Evolutionary conservation across 2,113 vertebrate species (phyloP).

Genomic region (Amphiprion ocellaris): DNA sequence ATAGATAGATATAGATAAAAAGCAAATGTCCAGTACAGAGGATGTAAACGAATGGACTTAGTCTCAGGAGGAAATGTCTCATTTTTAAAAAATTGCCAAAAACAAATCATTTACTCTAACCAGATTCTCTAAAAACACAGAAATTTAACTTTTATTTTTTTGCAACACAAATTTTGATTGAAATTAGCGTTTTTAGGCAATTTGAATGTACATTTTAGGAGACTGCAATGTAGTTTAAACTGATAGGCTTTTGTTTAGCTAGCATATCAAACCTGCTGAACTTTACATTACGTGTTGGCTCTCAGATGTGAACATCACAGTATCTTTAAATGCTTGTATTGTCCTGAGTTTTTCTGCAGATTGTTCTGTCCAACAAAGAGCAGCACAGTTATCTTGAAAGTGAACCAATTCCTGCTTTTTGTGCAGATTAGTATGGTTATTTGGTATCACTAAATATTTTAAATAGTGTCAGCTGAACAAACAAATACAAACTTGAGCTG

Average conservation of each 20-base stretch:
- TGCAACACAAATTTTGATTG: neutral
- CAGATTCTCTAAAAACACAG: too few species aligned
- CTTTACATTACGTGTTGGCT: neutral
- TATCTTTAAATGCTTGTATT: neutral
- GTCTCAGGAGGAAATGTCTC: too few species aligned
- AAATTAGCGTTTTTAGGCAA: too few species aligned
- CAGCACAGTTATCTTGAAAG: neutral
- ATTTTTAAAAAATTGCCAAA: too few species aligned
- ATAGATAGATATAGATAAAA: too few species aligned
- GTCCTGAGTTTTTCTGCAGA: neutral
- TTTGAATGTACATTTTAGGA: neutral
- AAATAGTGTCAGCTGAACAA: conserved; percentile 8
- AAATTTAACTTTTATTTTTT: neutral
- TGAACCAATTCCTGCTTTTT: neutral
- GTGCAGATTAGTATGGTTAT: neutral
- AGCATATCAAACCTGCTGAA: too few species aligned
- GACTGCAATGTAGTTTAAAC: neutral
- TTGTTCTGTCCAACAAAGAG: neutral
- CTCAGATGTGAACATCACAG: neutral
- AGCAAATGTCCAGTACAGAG: too few species aligned
- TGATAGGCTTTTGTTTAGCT: too few species aligned
- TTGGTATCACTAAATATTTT: neutral
- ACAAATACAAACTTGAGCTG: neutral
- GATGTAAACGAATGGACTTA: too few species aligned
- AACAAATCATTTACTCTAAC: too few species aligned